phyloP scores from a whole-genome alignment of 2,113 vertebrate species.

The Poecile atricapillus region DNA sequence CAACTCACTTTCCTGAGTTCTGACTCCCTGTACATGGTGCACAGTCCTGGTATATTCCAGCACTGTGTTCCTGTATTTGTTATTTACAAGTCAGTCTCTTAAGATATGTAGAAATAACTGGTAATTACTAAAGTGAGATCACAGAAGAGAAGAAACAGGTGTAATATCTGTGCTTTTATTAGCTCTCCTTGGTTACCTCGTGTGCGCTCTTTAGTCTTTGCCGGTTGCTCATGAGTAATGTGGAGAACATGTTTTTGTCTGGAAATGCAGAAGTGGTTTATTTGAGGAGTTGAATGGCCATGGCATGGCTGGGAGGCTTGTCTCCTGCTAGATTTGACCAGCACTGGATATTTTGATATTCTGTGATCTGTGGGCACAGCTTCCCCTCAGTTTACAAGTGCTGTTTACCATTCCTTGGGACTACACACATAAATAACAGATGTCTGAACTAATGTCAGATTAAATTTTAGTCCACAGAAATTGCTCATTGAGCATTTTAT shows the following conservation, averaged over 20 bases:
- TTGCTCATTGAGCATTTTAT: not conserved
- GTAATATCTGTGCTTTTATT: not conserved
- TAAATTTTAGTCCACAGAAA: not conserved
- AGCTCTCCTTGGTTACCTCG: not conserved
- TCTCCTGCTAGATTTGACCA: not conserved
- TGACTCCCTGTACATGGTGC: not conserved
- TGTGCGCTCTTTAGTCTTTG: not conserved
- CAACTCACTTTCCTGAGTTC: not conserved
- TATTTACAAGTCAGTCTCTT: not conserved
- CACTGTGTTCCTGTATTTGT: not conserved
- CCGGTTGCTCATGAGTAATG: not conserved
- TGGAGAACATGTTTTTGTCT: not conserved
- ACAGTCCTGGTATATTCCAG: not conserved
- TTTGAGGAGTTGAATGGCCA: not conserved
- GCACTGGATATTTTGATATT: not conserved
- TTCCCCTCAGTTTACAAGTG: not conserved
- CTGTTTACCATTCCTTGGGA: not conserved
- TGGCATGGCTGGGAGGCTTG: not conserved
- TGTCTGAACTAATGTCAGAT: not conserved
- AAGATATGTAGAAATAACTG: not conserved
- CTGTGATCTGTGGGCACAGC: not conserved
- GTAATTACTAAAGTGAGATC: not conserved
- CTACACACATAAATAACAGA: accelerated
- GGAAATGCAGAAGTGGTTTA: not conserved
- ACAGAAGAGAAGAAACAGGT: not conserved